Evolutionary conservation across 2,113 vertebrate species (phyloP).

Genomic region (Taurulus bubalis): DNA sequence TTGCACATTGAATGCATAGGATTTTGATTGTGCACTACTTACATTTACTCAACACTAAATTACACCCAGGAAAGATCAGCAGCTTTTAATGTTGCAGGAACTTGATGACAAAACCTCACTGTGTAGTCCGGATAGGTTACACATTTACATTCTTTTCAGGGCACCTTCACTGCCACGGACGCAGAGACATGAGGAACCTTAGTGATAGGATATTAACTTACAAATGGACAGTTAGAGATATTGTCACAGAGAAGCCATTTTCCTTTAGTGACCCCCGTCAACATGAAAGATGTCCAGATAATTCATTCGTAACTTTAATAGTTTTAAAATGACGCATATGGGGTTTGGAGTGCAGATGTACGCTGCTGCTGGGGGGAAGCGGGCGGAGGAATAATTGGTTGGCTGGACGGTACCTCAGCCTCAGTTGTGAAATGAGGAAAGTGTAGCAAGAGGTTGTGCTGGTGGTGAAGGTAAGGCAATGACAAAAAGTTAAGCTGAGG

Average conservation of each 20-base stretch:
- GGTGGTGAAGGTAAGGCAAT: not conserved
- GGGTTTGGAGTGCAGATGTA: not conserved
- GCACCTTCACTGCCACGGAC: not conserved
- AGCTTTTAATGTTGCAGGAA: not conserved
- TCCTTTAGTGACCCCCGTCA: not conserved
- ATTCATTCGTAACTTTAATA: not conserved
- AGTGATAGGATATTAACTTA: not conserved
- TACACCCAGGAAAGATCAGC: not conserved
- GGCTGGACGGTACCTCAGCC: not conserved
- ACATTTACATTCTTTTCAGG: not conserved
- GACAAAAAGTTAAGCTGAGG: not conserved
- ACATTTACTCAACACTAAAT: not conserved
- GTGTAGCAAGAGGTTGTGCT: not conserved
- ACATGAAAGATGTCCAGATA: conserved; percentile 2
- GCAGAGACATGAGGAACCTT: not conserved
- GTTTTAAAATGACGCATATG: not conserved
- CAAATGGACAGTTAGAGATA: conserved; percentile 7
- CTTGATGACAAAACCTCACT: not conserved
- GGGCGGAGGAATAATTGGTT: conserved; percentile 3
- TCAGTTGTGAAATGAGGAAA: not conserved
- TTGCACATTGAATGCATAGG: not conserved
- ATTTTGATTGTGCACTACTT: not conserved
- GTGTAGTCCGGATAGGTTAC: not conserved
- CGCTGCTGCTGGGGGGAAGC: not conserved
- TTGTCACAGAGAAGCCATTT: not conserved